A percentile compares a stretch with the other conserved stretches of the same genome.
These are phyloP conservation scores for Galaxias olidus DNA, from an alignment of 2,797 vertebrate genomes.

Conservation along the genomic window DNA sequence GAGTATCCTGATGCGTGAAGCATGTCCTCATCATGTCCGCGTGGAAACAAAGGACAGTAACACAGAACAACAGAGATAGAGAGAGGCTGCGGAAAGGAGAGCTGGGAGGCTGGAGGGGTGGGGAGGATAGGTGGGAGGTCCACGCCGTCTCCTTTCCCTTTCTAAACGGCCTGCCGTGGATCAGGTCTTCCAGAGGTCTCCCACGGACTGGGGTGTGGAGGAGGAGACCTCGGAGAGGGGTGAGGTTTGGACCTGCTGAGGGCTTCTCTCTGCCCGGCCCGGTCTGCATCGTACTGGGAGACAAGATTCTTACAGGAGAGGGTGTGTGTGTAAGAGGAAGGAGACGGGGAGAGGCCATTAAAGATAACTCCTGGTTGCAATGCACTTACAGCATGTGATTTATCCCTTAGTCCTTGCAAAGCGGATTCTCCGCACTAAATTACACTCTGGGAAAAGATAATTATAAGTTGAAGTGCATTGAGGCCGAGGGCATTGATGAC, in stretches of 20 bases:
- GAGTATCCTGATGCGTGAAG: conserved; percentile 33
- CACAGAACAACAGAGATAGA: neutral
- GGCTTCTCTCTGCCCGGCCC: too few relatives aligned
- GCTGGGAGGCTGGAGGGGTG: neutral
- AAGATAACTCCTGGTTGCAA: conserved; percentile 33
- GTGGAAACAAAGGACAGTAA: conserved; percentile 36
- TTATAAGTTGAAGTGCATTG: conserved; percentile 45
- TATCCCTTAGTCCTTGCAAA: conserved; percentile 31
- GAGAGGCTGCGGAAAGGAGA: neutral
- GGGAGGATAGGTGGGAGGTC: too few relatives aligned
- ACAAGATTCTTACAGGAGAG: too few relatives aligned
- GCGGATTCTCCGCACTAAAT: conserved; percentile 47
- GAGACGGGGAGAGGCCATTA: neutral
- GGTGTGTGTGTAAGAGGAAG: neutral
- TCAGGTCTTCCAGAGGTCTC: too few relatives aligned
- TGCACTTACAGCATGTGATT: conserved; percentile 54
- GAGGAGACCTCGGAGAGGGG: too few relatives aligned
- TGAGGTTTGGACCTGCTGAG: too few relatives aligned
- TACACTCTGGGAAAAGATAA: conserved; percentile 50
- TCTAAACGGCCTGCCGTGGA: too few relatives aligned
- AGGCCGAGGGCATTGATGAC: conserved; percentile 27
- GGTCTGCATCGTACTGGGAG: too few relatives aligned
- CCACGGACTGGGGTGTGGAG: too few relatives aligned
- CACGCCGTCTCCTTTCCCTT: too few relatives aligned
- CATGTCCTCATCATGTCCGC: conserved; percentile 52